A percentile compares a stretch with the other conserved stretches of the same genome.
Evolutionary conservation across 2,797 vertebrate genomes (phyloP).

Genomic region (Crenichthys baileyi): DNA sequence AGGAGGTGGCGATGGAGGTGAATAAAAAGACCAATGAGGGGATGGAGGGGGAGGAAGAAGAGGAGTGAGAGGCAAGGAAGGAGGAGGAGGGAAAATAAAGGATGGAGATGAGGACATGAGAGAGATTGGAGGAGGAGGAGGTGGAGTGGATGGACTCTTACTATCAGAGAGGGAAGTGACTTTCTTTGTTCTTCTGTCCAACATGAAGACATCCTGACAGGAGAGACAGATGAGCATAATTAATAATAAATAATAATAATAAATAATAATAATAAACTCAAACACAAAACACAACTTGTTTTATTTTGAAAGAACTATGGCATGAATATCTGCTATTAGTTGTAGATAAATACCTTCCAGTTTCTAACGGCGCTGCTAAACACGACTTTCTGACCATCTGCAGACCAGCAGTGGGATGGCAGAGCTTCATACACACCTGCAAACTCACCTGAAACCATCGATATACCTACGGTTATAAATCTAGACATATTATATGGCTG

Average conservation of each 20-base stretch:
- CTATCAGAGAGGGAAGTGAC: constrained; percentile 80
- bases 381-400: constrained; percentile 78
- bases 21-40: constrained; percentile 9
- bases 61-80: constrained; percentile 27
- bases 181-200: constrained; percentile 75
- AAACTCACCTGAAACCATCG: constrained; percentile 72
- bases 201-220: constrained; percentile 82
- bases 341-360: constrained; percentile 73
- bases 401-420: constrained; percentile 81
- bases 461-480: neutral
- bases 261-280: no score
- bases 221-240: neutral
- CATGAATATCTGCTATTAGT: neutral
- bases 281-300: neutral
- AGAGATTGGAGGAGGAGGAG: constrained; percentile 9
- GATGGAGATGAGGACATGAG: constrained; percentile 22
- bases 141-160: constrained; percentile 63
- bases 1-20: constrained; percentile 3
- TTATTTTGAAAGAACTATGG: neutral
- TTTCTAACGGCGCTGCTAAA: constrained; percentile 85
- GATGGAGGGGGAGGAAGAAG: constrained; percentile 2
- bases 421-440: constrained; percentile 81
- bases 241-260: no score
- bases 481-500: neutral
- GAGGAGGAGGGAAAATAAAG: constrained; percentile 23